A percentile compares a stretch with the other conserved stretches of the same genome.
Conservation (phyloP, 2,888 invertebrate species). For the Anthophora plumipes region DNA sequence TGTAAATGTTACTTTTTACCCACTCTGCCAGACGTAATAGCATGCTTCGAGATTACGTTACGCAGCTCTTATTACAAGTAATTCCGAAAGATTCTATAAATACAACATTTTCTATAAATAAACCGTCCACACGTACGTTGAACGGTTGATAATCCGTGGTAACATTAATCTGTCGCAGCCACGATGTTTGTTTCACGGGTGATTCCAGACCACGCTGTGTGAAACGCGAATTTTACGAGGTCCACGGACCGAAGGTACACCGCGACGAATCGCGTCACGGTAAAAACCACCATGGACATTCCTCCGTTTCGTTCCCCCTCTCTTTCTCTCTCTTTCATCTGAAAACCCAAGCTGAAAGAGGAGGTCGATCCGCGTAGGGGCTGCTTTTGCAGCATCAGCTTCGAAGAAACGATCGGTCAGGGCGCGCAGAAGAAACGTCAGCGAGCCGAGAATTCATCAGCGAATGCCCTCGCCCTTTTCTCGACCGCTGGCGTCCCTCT, state of each 20-base stretch:
- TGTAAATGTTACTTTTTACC: no score
- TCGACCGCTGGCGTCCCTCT: background rate
- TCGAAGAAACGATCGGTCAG: constrained; percentile 61
- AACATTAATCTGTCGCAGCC: constrained; percentile 1
- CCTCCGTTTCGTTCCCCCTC: constrained; percentile 40
- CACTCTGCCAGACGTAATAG: no score
- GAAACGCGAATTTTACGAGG: constrained; percentile 54
- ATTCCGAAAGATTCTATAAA: no score
- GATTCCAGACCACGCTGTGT: constrained; percentile 5
- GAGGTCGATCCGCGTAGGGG: constrained; percentile 19
- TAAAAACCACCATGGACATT: constrained; percentile 53
- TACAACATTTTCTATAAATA: no score
- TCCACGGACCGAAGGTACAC: constrained; percentile 14
- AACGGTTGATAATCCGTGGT: no score
- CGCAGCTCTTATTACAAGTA: no score
- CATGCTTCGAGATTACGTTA: no score
- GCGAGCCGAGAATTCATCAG: constrained; percentile 25
- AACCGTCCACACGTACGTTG: no score
- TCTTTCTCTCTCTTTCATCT: no score
- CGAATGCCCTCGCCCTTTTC: constrained; percentile 48
- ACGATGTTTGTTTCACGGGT: background rate
- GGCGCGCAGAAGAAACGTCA: constrained; percentile 52
- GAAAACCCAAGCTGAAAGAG: background rate
- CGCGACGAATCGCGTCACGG: constrained; percentile 42
- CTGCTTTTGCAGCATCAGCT: constrained; percentile 40